phyloP scores from a whole-genome alignment of 2,113 vertebrate genomes.

The Xerus inauris region DNA sequence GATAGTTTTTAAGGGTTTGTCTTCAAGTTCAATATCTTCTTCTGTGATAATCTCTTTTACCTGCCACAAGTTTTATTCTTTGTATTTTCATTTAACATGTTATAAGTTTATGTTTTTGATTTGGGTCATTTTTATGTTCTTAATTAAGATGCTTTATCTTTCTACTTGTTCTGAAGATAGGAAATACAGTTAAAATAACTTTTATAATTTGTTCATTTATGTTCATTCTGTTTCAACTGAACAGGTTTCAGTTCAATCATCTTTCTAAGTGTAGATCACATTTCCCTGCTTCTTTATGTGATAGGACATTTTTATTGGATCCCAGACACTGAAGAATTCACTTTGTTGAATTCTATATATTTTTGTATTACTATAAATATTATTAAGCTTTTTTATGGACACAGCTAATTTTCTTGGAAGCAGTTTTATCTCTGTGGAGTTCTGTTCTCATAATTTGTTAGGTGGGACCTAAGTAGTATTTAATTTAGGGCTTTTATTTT shows the following conservation, averaged over 20 bases:
- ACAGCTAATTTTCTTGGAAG: neutral
- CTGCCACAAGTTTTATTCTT: neutral
- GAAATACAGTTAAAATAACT: neutral
- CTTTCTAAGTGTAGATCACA: neutral
- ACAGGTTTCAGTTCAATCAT: neutral
- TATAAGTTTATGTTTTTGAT: neutral
- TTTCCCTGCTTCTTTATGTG: neutral
- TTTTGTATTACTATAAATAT: neutral
- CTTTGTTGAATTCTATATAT: neutral
- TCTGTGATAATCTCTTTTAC: neutral
- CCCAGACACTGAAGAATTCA: neutral
- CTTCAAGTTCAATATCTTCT: neutral
- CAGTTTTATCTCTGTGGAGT: neutral
- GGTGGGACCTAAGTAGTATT: neutral
- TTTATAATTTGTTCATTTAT: neutral
- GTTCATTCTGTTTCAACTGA: neutral
- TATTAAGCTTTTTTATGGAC: neutral
- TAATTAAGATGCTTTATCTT: neutral
- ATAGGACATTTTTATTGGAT: neutral
- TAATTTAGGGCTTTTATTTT: neutral
- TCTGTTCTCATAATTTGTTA: neutral
- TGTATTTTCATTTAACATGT: neutral
- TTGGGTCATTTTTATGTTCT: neutral
- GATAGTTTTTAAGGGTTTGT: neutral
- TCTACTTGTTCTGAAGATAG: neutral